phyloP scores from a whole-genome alignment of 2,888 invertebrate genomes.

The Ophioninae sp. region DNA sequence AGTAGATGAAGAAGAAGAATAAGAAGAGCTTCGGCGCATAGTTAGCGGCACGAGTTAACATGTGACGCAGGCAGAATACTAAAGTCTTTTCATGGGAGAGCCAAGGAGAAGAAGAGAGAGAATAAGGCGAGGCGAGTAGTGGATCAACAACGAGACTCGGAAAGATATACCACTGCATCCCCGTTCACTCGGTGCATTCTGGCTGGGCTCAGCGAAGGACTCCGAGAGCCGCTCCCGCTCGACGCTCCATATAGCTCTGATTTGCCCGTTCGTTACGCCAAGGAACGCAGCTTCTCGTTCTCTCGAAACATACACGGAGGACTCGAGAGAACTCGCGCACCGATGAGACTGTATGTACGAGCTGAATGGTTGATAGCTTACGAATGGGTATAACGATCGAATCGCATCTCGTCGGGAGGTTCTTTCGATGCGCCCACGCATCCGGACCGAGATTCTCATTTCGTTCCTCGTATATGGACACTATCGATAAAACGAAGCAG shows the following conservation, averaged over 20 bases:
- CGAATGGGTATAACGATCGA: conserved; percentile 61
- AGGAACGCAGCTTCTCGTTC: conserved; percentile 54
- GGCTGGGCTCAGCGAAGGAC: conserved; percentile 47
- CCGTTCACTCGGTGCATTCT: conserved; percentile 60
- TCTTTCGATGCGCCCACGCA: conserved; percentile 50
- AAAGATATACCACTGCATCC: conserved; percentile 27
- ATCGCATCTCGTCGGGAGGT: conserved; percentile 27
- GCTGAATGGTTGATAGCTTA: conserved; percentile 57
- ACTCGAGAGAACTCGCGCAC: conserved; percentile 35
- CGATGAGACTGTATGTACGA: conserved; percentile 34
- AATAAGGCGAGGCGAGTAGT: conserved; percentile 56
- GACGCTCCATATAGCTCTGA: conserved; percentile 56
- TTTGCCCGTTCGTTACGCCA: conserved; percentile 61
- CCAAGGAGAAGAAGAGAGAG: conserved; percentile 37
- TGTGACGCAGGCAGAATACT: conserved; percentile 79
- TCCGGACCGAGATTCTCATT: conserved; percentile 46
- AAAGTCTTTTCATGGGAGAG: conserved; percentile 65
- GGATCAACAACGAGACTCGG: conserved; percentile 58
- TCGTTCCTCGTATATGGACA: conserved; percentile 51
- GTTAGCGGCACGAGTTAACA: conserved; percentile 77
- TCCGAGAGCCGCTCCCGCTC: conserved; percentile 57
- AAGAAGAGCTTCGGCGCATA: conserved; percentile 69
- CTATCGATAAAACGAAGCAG: conserved; percentile 57
- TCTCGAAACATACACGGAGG: conserved; percentile 35
- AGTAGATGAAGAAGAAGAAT: conserved; percentile 37